Base-by-base conservation (phyloP, 2,113 vertebrate genomes). In the Sceloporus undulatus region DNA sequence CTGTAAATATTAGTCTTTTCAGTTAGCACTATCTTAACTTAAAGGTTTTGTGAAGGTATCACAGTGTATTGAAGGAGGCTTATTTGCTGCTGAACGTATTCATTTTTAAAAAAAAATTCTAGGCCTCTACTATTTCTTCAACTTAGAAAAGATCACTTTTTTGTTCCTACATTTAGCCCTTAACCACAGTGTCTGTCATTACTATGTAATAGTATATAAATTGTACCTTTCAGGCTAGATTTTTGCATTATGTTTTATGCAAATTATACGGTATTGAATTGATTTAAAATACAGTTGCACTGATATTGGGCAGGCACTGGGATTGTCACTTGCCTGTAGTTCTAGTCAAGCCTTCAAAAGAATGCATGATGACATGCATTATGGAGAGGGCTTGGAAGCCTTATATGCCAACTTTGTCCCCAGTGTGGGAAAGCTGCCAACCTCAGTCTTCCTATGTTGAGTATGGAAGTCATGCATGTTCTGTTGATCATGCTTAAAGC, bases 51-150 rank as follows among this genome's bases (percentile, higher is more conserved):
- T 83, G 29, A 66, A 89, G 80, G 85, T 73, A 74, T 2, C 56
- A 88, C 38, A 89, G 27, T 1, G 65, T 84, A 76, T 87, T 90
- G 82, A 16, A 13, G 56, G 78, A 83, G 52, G 23, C 59, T 62
- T 62, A 62, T 62, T 14, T 18, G 2, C 4, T 62, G 10, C 18
- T 62, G 4, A 16, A 62, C 16, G 59, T 62, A 62, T 3, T 48
- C 48, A 16, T 62, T 62, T 54, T 52, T 85, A 27, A 25, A 40
- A 38, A 34, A 16, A 62, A 16, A 48, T 48, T 48, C 48, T 7
- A 48, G 48, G 56, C 9, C 56, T 59, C 13, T 86, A 19, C 87
- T 85, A 19, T 81, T 81, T 81, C 14, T 40, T 65, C 9, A 16
- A 11, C 8, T 65, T 59, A 59, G 4, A 21, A 66, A 82, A 29